Base-by-base conservation (phyloP, 1,140 invertebrate genomes). In the Uloborus diversus region DNA sequence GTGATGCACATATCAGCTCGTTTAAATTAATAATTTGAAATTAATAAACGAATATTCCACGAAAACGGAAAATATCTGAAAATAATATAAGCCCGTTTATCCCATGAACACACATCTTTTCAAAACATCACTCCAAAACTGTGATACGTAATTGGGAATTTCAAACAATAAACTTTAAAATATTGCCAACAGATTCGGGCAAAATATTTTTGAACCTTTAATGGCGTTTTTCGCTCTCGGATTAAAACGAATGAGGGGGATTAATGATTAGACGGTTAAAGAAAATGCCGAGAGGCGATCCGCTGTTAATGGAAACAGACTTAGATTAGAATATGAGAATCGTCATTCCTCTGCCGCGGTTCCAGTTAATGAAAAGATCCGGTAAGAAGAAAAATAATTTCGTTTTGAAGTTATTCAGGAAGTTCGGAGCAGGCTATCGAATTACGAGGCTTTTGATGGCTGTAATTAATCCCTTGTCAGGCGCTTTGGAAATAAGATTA, bases 401-500 rank as follows among this genome's bases (percentile, higher is more conserved):
- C 11, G 13, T 20, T 53, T 20, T 9, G 49, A 53, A n/a, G n/a
- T 53, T 20, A 53, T 53, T n/a, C 49, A 53, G 49, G 49, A 53
- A 7, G 49, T 53, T 53, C 49, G 5, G 49, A 20, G 7, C 17
- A 23, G 47, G 66, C 53, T 47, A 69, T 69, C 35, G 35, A 69
- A 69, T 69, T 69, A 69, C 66, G 66, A 27, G 25, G 49, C 30
- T 47, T 69, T 69, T 69, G 66, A 69, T 69, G 53, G 66, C 66
- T 56, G 49, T 69, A 69, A 69, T 69, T 69, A 69, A 69, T 69
- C 51, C 66, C 56, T 69, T 69, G 66, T 69, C 66, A 69, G 56
- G 56, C 66, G 66, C 25, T 20, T 51, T 68, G 27, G 30, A 61
- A 61, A n/a, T 14, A 20, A 20, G 0, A 4, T 53, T 53, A 5